These are phyloP conservation scores for Rhodophaea formosa DNA, from an alignment of 2,888 invertebrate genomes.

Conservation along the genomic window DNA sequence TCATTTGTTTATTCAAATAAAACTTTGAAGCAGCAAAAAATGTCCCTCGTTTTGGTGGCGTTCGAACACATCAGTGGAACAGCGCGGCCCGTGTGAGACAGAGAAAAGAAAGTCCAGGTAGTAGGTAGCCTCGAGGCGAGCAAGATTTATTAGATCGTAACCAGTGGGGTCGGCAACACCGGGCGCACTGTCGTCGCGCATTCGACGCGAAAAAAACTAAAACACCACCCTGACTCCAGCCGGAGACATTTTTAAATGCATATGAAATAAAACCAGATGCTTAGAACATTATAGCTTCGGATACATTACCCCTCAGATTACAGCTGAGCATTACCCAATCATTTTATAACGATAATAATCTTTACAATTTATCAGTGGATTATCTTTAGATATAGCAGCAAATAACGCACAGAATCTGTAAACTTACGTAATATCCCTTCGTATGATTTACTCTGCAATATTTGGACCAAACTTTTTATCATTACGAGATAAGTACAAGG, in stretches of 20 bases:
- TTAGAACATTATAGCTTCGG: neutral
- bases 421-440: conserved; percentile 9
- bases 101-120: conserved; percentile 79
- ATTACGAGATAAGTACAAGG: conserved; percentile 16
- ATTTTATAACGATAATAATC: neutral
- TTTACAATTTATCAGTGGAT: neutral
- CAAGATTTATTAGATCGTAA: conserved; percentile 79
- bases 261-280: conserved; percentile 3
- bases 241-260: conserved; percentile 21
- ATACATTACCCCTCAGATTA: too few species aligned
- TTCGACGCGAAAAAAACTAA: conserved; percentile 41
- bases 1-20: conserved; percentile 16
- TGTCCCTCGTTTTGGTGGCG: conserved; percentile 46
- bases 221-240: conserved; percentile 32
- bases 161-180: conserved; percentile 66
- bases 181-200: conserved; percentile 52
- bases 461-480: conserved; percentile 16
- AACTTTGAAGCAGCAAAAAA: conserved; percentile 45
- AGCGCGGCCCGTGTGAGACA: conserved; percentile 61
- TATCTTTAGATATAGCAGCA: neutral
- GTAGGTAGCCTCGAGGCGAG: conserved; percentile 54
- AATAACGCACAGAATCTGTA: neutral
- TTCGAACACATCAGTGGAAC: conserved; percentile 49
- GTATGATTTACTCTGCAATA: conserved; percentile 11
- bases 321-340: too few species aligned